Evolutionary conservation across 2,888 invertebrate species (phyloP), one percentile per base, ranked within the genome.

Genomic region (Leucania comma): DNA sequence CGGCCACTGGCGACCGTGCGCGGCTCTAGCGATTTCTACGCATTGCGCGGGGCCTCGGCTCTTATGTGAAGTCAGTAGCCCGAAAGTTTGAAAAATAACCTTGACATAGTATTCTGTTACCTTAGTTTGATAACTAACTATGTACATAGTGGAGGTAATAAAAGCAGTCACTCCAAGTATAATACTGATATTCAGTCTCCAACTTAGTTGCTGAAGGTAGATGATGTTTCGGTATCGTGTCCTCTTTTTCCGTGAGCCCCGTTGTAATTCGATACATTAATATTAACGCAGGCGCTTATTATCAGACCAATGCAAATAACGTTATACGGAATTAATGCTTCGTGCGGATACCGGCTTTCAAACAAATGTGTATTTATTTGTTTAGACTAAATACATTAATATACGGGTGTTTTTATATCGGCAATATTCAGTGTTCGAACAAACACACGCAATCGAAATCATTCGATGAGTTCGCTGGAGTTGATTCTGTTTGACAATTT

Each of bases 201-300:
- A 35, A 38, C 17, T 5, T 17, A 42, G 17, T 42, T 20, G 6
- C 42, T 42, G 42, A 42, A 42, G 6, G 17, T 42, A 42, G 17
- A 38, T 38, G 14, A 38, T 38, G 38, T 38, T 38, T 38, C 38
- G 38, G 20, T 42, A 42, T 20, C 17, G 1, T 8, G 48, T 24
- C 10, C 50, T 26, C n/a, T 26, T 29, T 1, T 26, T 42, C 63
- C 12, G 58, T 70, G 81, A 64, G 10, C 70, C 68, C 46, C 38
- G 60, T 54, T 56, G 38, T 64, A 64, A 17, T 38, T 57, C 68
- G 38, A 78, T 75, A 64, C 82, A 77, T 83, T 77, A 80, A 80
- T 80, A 84, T 84, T 73, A 84, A 77, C 68, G 66, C 65, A 29
- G 57, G 61, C 59, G 78, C 78, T 79, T 82, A 84, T 86, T 76